Base-by-base conservation (phyloP, 2,888 invertebrate genomes). In the Volucella inanis region DNA sequence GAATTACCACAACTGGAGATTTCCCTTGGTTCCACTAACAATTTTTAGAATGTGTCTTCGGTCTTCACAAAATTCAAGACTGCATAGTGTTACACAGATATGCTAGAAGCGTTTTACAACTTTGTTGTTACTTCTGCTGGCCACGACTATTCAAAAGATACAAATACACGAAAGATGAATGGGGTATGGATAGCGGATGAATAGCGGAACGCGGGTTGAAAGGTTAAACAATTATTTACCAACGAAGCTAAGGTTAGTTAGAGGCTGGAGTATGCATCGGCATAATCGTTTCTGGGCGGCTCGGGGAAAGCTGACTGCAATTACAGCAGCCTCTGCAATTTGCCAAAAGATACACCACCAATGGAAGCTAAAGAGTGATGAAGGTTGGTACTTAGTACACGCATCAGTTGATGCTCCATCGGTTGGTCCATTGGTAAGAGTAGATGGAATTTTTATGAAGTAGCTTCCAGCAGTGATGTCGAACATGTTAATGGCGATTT, bases 141-240 rank as follows among this genome's bases (percentile, higher is more conserved):
- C 12, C 31, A 49, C 75, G 59, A 80, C 80, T 50, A 75, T 65
- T 61, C 49, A 12, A 38, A 39, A 80, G 84, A 80, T 80, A 67
- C 31, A 57, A 31, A 31, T 31, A 31, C 4, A 31, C 31, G 31
- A 31, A 31, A 31, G 31, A 31, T 31, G 31, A 31, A 31, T 31
- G 31, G 31, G 31, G 31, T 31, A 31, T 31, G 31, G 31, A 38
- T 50, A 43, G 9, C 1, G 45, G 64, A 75, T 74, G 68, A 15
- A 85, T 80, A 65, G 72, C 71, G 41, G 59, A 80, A 67, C 71
- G 82, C 72, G 79, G 86, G 88, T 88, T 88, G 75, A 88, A 87
- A 88, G 88, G 88, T 88, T 88, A 88, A 87, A 88, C 88, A 88
- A 88, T 88, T 88, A 88, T 88, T 88, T 88, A 86, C 81, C 62